Evolutionary conservation across 1,140 invertebrate genomes (phyloP), one percentile per base, ranked within the genome.

Genomic region (Drepana arcuata): DNA sequence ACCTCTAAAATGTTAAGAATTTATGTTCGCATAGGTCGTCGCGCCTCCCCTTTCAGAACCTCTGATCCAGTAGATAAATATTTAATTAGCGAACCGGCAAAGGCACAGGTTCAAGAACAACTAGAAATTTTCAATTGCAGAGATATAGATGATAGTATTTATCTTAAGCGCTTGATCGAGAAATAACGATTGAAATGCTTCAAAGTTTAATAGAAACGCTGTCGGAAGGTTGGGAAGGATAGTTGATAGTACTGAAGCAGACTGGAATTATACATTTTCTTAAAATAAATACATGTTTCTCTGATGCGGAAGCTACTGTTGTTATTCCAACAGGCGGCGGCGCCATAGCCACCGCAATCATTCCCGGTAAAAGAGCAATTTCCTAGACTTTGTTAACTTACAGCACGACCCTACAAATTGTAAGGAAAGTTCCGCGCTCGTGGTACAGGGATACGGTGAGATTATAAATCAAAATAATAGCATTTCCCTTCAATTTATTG

Each of bases 261-360:
- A 28, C 47, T 23, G 44, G 41, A 60, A 41, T 63, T 71, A 68
- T 65, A 54, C 68, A 68, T 68, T 72, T 68, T 46, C 52, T 69
- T 54, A 63, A 71, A 70, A 71, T 77, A 77, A 71, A 73, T 62
- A 72, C 62, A 58, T 65, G 54, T 48, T 45, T 56, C 48, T 55
- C 55, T 42, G 41, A 77, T 35, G 63, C 68, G 73, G 73, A 78
- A 78, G 70, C 62, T 43, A 36, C 58, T 40, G 57, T 51, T 44
- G 52, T 67, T 77, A 64, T 62, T 59, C 38, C 36, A 51, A 43
- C 52, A 49, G 43, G 53, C 62, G 47, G 54, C 47, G 48, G 54
- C 35, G 62, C 68, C 73, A 71, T 77, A 72, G 59, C 54, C 50
- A 48, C 53, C 45, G 69, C 55, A 72, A 73, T 75, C 61, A 72